These are phyloP conservation scores for Ciconia nigra DNA, from an alignment of 2,797 vertebrate genomes.

Conservation along the genomic window DNA sequence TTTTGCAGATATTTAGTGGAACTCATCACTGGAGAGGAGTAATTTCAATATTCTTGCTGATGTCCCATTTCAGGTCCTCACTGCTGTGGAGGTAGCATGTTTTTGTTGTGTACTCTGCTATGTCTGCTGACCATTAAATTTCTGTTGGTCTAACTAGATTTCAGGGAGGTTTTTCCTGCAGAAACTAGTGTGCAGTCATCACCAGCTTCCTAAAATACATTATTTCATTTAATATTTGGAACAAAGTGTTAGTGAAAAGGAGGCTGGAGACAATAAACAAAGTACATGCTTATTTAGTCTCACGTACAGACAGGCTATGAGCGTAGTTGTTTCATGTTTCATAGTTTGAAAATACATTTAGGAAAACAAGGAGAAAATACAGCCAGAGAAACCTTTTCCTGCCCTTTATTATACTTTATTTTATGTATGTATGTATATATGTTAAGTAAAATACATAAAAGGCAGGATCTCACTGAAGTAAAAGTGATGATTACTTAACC, in stretches of 20 bases:
- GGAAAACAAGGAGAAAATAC: background rate
- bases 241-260: background rate
- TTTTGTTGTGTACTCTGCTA: background rate
- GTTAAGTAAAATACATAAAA: slow-evolving; percentile 6
- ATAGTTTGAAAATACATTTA: background rate
- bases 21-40: background rate
- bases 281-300: background rate
- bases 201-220: background rate
- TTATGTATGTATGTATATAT: background rate
- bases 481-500: slow-evolving; percentile 32
- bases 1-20: background rate
- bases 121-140: background rate
- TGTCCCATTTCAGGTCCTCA: background rate
- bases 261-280: background rate
- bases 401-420: background rate
- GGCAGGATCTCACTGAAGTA: background rate
- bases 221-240: background rate
- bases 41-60: background rate
- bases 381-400: background rate
- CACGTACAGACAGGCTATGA: background rate
- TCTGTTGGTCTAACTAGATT: background rate
- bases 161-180: background rate
- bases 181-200: background rate
- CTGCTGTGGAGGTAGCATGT: background rate
- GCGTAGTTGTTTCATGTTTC: background rate